Percentiles rank a stretch among this genome's conserved stretches.
These are phyloP conservation scores for Molossus alvarezi DNA, from an alignment of 2,797 vertebrate species.

Conservation along the genomic window DNA sequence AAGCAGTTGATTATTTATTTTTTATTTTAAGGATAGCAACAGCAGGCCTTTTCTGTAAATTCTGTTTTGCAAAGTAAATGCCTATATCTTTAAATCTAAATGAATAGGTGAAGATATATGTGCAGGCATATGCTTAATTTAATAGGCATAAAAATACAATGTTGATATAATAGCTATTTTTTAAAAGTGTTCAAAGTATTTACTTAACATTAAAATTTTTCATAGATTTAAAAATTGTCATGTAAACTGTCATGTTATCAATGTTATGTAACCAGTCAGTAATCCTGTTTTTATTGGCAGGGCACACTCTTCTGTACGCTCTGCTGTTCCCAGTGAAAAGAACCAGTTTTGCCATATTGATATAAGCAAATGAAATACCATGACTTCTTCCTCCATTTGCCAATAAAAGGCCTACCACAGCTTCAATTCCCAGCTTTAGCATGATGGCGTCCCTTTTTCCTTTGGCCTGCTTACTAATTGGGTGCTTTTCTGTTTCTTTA, in stretches of 20 bases:
- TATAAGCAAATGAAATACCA: neutral
- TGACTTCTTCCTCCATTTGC: conserved; percentile 56
- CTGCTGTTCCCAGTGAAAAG: neutral
- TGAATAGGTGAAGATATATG: neutral
- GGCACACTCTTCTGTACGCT: neutral
- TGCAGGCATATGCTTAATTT: neutral
- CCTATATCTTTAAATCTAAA: neutral
- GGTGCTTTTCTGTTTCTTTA: conserved; percentile 12
- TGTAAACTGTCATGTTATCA: neutral
- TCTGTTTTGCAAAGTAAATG: neutral
- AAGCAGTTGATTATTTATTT: neutral
- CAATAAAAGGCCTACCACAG: conserved; percentile 77
- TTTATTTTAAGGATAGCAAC: neutral
- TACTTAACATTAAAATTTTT: neutral
- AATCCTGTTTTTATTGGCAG: neutral
- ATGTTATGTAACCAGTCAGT: neutral
- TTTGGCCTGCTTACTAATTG: conserved; percentile 10
- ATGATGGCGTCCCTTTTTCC: conserved; percentile 37
- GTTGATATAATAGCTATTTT: neutral
- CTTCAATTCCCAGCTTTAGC: neutral
- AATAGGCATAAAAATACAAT: neutral
- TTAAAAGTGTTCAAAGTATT: neutral
- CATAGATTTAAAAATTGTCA: neutral
- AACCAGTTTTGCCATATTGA: neutral
- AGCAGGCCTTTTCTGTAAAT: neutral